Conservation (phyloP, 2,888 invertebrate genomes). For the Acrocera orbiculus region DNA sequence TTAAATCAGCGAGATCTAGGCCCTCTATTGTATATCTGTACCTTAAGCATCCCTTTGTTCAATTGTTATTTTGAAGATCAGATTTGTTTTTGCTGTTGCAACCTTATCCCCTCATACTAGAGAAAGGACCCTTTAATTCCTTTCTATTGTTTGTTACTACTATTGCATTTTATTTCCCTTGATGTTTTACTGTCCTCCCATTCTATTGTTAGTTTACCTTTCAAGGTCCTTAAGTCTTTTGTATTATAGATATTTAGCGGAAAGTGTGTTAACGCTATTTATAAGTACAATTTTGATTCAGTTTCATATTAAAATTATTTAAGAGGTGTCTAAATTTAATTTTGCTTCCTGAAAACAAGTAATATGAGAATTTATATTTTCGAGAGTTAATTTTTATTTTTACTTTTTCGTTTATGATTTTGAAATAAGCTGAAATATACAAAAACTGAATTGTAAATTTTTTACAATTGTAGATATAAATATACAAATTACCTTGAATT, state of each 20-base stretch:
- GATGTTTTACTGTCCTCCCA: conserved; percentile 1
- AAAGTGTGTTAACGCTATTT: too few relatives aligned
- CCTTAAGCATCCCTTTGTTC: conserved; percentile 2
- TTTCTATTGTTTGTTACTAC: conserved; percentile 12
- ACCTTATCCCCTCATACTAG: conserved; percentile 1
- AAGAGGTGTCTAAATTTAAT: too few relatives aligned
- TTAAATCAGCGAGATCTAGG: conserved; percentile 8
- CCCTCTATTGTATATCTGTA: neutral
- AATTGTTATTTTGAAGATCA: conserved; percentile 10
- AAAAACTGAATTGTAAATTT: too few relatives aligned
- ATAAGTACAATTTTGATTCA: too few relatives aligned
- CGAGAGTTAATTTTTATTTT: too few relatives aligned
- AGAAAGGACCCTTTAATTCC: conserved; percentile 10
- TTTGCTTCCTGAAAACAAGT: too few relatives aligned
- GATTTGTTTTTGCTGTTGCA: conserved; percentile 11
- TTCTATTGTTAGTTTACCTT: conserved; percentile 3
- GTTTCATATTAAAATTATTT: too few relatives aligned
- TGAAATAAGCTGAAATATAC: too few relatives aligned
- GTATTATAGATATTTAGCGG: conserved; percentile 8
- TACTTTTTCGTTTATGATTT: too few relatives aligned
- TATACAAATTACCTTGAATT: too few relatives aligned
- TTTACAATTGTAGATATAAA: too few relatives aligned
- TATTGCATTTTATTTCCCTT: neutral
- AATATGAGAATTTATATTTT: too few relatives aligned
- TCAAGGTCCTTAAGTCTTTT: conserved; percentile 6